Base-by-base conservation (phyloP, 2,113 vertebrate species). In the Ctenomys sociabilis region DNA sequence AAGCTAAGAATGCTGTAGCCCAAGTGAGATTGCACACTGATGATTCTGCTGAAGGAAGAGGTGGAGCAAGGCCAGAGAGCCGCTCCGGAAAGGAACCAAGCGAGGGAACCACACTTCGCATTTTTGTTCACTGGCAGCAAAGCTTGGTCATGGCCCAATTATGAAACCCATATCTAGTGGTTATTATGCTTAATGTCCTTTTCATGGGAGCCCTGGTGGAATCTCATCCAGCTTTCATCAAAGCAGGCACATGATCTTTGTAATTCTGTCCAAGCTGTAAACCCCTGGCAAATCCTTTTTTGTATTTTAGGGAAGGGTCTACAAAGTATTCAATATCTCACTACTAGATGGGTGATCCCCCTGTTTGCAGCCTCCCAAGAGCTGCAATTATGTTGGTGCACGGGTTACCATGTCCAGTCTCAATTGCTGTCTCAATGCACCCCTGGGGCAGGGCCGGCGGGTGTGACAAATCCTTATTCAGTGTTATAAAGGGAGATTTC, bases 181-280 rank as follows among this genome's bases (percentile, higher is more conserved):
- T 96, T 70, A 89, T 94, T 96, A 92, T 94, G 72, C 32, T 94
- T 92, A 40, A 24, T 37, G 28, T 84, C 83, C 57, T 90, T 88
- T 37, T 77, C 85, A 43, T 8, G 4, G 0, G n/a, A 88, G 57
- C n/a, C 66, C 89, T 91, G 89, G 43, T 37, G 81, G 95, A 94
- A 82, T 91, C 75, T 63, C 94, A 78, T 95, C 88, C 82, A 43
- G 70, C 80, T 90, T 90, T 91, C 89, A 88, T 61, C 89, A 37
- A 26, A 93, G 73, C 43, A 81, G 70, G 59, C 80, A 85, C 94
- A 66, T 64, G 86, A 83, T 75, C 88, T 91, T 70, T 90, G 68
- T 54, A 77, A 57, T 96, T 91, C 91, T 68, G 45, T 72, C 73
- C 88, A 73, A 85, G 75, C 75, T 92, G 70, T 91, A 88, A 92